These are phyloP conservation scores for Lepidochitona cinerea DNA, from an alignment of 2,888 invertebrate genomes.

Conservation along the genomic window DNA sequence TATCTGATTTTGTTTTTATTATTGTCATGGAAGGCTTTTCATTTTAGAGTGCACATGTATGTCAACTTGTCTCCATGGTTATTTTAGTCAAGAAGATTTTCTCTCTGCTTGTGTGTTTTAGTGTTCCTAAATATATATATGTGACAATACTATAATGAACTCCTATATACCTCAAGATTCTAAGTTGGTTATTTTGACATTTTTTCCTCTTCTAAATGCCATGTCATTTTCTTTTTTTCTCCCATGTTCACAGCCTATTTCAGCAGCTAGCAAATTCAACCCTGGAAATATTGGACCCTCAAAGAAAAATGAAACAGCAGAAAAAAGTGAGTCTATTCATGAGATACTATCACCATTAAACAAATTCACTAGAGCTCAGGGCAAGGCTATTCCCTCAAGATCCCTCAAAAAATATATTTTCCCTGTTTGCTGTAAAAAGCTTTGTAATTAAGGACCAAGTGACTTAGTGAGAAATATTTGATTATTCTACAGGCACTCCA, in stretches of 20 bases:
- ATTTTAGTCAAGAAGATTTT: too few relatives aligned
- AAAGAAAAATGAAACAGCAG: not conserved
- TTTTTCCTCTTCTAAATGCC: too few relatives aligned
- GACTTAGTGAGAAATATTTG: not conserved
- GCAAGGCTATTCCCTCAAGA: not conserved
- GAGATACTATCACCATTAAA: not conserved
- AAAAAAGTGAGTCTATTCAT: not conserved
- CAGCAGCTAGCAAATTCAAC: not conserved
- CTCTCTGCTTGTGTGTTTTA: too few relatives aligned
- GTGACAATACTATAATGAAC: too few relatives aligned
- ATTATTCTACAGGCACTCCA: not conserved
- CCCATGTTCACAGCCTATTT: not conserved
- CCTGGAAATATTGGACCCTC: not conserved
- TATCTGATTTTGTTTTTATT: too few relatives aligned
- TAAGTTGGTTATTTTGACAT: too few relatives aligned
- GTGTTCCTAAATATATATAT: too few relatives aligned
- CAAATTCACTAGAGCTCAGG: not conserved
- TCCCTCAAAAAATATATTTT: not conserved
- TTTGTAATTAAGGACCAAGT: not conserved
- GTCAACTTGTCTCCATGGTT: too few relatives aligned
- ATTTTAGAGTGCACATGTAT: too few relatives aligned
- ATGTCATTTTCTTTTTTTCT: not conserved
- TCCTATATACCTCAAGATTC: too few relatives aligned
- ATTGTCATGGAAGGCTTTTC: too few relatives aligned
- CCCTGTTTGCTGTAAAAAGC: not conserved